Evolutionary conservation across 2,113 vertebrate species (phyloP).

Genomic region (Globicephala melas): DNA sequence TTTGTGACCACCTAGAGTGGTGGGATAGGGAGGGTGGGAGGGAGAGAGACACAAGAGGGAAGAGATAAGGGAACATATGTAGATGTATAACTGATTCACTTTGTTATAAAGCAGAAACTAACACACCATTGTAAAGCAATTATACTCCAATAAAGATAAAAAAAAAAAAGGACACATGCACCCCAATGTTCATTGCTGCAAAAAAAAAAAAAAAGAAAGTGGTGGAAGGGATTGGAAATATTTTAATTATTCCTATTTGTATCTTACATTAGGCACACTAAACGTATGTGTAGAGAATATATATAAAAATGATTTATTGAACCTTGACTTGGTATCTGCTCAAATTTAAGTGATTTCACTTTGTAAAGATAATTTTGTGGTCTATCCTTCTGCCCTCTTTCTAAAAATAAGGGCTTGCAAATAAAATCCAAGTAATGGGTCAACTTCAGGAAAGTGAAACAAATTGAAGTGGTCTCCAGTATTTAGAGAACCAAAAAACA

Average conservation of each 20-base stretch:
- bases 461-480: not conserved
- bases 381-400: not conserved
- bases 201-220: not conserved
- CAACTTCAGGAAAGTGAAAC: not conserved
- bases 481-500: conserved; percentile 23
- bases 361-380: not conserved
- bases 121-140: no score
- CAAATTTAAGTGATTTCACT: conserved; percentile 6
- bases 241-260: not conserved
- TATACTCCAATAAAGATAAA: no score
- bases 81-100: no score
- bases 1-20: no score
- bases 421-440: not conserved
- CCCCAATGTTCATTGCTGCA: no score
- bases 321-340: not conserved
- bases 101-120: no score
- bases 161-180: no score
- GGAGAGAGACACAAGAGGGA: no score
- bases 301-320: not conserved
- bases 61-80: no score
- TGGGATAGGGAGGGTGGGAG: no score
- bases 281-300: not conserved
- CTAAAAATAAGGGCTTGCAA: conserved; percentile 2
- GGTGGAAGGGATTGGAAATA: not conserved
- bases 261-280: not conserved